A percentile compares a stretch with the other conserved stretches of the same genome.
These are phyloP conservation scores for Coelopa frigida DNA, from an alignment of 1,140 invertebrate genomes.

Conservation along the genomic window DNA sequence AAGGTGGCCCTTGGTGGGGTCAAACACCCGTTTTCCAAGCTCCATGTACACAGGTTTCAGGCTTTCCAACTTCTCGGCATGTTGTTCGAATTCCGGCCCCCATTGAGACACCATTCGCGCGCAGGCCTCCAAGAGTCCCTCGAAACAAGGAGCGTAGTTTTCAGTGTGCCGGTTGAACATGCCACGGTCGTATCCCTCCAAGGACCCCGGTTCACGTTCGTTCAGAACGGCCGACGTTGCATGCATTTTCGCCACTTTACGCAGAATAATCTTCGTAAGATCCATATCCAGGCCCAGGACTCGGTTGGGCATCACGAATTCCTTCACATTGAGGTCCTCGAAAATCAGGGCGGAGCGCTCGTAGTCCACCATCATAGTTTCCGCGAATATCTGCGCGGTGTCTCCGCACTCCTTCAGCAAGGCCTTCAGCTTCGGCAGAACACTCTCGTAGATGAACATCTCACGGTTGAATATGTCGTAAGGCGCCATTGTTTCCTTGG, in stretches of 20 bases:
- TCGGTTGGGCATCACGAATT: constrained; percentile 48
- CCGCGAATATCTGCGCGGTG: constrained; percentile 28
- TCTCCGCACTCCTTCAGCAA: constrained; percentile 27
- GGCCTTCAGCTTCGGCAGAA: constrained; percentile 31
- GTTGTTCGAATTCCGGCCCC: constrained; percentile 20
- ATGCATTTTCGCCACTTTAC: constrained; percentile 52
- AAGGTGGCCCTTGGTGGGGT: constrained; percentile 45
- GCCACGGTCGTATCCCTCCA: constrained; percentile 34
- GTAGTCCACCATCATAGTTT: constrained; percentile 29
- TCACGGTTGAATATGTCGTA: constrained; percentile 41
- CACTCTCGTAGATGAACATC: constrained; percentile 36
- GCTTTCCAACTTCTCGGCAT: constrained; percentile 30
- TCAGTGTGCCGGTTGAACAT: constrained; percentile 38
- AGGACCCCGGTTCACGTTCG: constrained; percentile 21
- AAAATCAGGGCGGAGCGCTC: constrained; percentile 32
- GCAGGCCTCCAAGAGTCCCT: constrained; percentile 26
- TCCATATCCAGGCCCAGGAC: constrained; percentile 49
- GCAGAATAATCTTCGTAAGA: constrained; percentile 48
- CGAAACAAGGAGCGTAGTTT: constrained; percentile 33
- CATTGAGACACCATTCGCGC: constrained; percentile 25
- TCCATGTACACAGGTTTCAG: constrained; percentile 35
- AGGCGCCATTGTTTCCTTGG: constrained; percentile 29
- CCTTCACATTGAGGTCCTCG: constrained; percentile 28
- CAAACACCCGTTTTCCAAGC: constrained; percentile 29
- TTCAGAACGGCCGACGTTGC: constrained; percentile 46